Conservation (phyloP, 2,888 invertebrate genomes). For the Acleris laterana region DNA sequence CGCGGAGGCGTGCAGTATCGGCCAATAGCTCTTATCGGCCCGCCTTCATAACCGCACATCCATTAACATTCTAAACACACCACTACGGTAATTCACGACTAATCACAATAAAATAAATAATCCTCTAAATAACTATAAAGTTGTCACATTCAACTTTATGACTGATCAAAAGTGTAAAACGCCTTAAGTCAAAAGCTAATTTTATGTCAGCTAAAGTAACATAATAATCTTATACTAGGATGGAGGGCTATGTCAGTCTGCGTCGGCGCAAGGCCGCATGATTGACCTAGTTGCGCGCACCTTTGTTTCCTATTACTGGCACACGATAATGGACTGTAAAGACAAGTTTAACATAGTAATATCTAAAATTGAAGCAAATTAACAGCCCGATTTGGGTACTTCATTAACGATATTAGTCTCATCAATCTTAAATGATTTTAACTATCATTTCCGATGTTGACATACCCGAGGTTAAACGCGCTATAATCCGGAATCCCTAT, state of each 20-base stretch:
- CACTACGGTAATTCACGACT: neutral
- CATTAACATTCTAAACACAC: conserved; percentile 42
- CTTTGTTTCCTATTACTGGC: conserved; percentile 67
- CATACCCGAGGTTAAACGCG: conserved; percentile 11
- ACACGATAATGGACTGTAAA: conserved; percentile 59
- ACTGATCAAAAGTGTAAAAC: neutral
- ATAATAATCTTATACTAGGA: conserved; percentile 42
- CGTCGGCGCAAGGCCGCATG: conserved; percentile 66
- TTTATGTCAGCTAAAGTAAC: conserved; percentile 12
- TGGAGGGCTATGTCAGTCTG: conserved; percentile 60
- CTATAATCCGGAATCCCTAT: neutral
- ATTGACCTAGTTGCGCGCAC: conserved; percentile 77
- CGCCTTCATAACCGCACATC: conserved; percentile 50
- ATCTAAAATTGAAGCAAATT: conserved; percentile 47
- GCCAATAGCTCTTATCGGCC: conserved; percentile 39
- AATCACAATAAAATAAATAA: conserved; percentile 1
- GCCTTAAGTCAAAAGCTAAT: neutral
- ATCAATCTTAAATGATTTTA: conserved; percentile 38
- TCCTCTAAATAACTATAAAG: no score
- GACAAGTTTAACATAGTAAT: conserved; percentile 30
- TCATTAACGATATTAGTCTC: conserved; percentile 26
- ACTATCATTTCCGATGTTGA: conserved; percentile 35
- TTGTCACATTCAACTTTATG: neutral
- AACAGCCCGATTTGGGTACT: conserved; percentile 38
- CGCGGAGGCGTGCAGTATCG: conserved; percentile 35